Conservation (phyloP, 2,888 invertebrate genomes). For the Phortica magna region DNA sequence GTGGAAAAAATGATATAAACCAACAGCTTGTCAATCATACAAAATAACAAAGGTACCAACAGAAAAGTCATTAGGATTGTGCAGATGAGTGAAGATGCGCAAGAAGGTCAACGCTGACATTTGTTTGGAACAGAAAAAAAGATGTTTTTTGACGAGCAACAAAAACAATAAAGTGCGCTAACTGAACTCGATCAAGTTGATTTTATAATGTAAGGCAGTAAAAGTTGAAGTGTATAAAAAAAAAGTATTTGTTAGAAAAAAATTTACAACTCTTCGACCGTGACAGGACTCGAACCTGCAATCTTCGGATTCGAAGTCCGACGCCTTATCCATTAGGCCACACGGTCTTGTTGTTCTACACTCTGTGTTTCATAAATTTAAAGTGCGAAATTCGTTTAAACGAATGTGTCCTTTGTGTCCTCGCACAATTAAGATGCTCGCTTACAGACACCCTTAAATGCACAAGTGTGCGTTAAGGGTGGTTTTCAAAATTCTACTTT, state of each 20-base stretch:
- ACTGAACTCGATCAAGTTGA: background rate
- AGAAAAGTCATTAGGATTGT: no score
- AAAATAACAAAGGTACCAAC: no score
- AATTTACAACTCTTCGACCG: constrained; percentile 68
- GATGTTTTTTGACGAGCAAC: background rate
- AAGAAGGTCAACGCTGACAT: no score
- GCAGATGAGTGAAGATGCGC: no score
- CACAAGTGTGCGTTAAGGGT: background rate
- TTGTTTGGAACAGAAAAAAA: background rate
- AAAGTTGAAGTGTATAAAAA: background rate
- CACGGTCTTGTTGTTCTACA: constrained; percentile 72
- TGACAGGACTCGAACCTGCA: constrained; percentile 79
- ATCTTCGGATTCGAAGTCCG: constrained; percentile 79
- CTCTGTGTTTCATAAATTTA: constrained; percentile 50
- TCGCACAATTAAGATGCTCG: constrained; percentile 37
- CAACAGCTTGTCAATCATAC: constrained; percentile 4
- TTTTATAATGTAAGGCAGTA: background rate
- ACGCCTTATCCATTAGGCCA: constrained; percentile 79
- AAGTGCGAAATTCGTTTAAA: constrained; percentile 47
- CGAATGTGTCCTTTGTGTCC: background rate
- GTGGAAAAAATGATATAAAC: background rate
- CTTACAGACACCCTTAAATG: constrained; percentile 36
- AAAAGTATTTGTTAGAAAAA: constrained; percentile 17
- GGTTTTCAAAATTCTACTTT: no score
- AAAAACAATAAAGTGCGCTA: no score